Evolutionary conservation across 2,888 invertebrate genomes (phyloP).

Genomic region (Pollenia amentaria): DNA sequence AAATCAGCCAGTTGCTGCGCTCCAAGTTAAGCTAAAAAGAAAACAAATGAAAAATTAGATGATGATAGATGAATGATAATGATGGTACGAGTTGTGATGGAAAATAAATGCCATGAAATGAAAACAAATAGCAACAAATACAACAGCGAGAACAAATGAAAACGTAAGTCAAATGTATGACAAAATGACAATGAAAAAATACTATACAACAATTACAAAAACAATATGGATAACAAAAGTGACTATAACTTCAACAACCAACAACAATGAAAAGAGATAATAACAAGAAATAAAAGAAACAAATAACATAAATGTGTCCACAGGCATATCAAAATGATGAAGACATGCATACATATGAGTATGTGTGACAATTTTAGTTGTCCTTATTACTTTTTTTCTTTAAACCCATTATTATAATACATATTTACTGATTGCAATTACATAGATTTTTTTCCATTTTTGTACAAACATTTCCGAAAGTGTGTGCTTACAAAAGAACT

Average conservation of each 20-base stretch:
- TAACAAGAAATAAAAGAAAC: slow-evolving; percentile 42
- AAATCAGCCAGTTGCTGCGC: slow-evolving; percentile 42
- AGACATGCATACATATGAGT: not conserved
- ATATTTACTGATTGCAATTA: no score
- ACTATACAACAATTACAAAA: slow-evolving; percentile 45
- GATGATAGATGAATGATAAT: not conserved
- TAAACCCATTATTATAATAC: no score
- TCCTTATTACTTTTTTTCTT: slow-evolving; percentile 10
- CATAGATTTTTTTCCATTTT: not conserved
- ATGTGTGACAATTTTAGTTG: not conserved
- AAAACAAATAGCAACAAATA: slow-evolving; percentile 55
- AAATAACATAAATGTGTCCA: slow-evolving; percentile 62
- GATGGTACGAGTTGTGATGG: slow-evolving; percentile 35
- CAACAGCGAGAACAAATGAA: slow-evolving; percentile 52
- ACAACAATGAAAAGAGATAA: slow-evolving; percentile 53
- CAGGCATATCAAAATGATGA: slow-evolving; percentile 59
- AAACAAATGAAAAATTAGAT: slow-evolving; percentile 65
- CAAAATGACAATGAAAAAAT: slow-evolving; percentile 60
- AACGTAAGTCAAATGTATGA: slow-evolving; percentile 68
- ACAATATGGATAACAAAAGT: slow-evolving; percentile 48
- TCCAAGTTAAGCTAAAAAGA: slow-evolving; percentile 51
- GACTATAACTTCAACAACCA: slow-evolving; percentile 55
- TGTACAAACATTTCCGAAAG: slow-evolving; percentile 2
- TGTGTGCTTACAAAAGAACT: not conserved
- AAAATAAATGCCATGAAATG: slow-evolving; percentile 54